Base-by-base conservation (phyloP, 2,888 invertebrate genomes). In the Caenorhabditis imperialis region DNA sequence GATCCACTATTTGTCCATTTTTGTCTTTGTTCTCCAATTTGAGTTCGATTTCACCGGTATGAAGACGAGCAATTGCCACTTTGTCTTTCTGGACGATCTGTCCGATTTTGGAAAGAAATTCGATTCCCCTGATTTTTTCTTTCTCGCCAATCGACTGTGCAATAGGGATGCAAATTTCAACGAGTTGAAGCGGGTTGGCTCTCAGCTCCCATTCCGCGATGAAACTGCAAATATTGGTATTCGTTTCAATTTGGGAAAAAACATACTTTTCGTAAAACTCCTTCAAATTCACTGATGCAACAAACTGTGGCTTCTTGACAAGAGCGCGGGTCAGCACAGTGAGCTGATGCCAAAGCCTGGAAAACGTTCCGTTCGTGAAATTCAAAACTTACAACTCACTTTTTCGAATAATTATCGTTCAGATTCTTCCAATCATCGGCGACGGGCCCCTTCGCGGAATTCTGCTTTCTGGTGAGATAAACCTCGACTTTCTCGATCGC, bases 171-270 rank as follows among this genome's bases (percentile, higher is more conserved):
- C 86, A 81, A 62, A 98, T 95, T 91, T 98, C 95, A 35, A 95
- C 93, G 78, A 97, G 89, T 0, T 96, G 94, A 50, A 97, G 90
- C 0, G 95, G 94, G 89, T 96, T 98, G 78, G 97, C 95, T 94
- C 96, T 94, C 90, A 93, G 95, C 90, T 98, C 97, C 90, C 98
- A 96, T 42, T 94, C 93, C 53, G 93, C 92, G 63, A 99, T 91
- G 88, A 98, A 97, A 88, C 94, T 94, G 86, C n/a, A n/a, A n/a
- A n/a, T n/a, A n/a, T n/a, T n/a, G n/a, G n/a, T 20, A 42, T 18
- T 12, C 14, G n/a, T 35, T n/a, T 27, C 20, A 8, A 35, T 5
- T 23, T 23, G 50, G 12, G 2, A 40, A 2, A 23, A 16, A 42
- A 20, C 45, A 23, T 12, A 76, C 76, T 61, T 76, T 10, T 92